These are phyloP conservation scores for Eptesicus fuscus DNA, from an alignment of 2,113 vertebrate species.

Conservation along the genomic window DNA sequence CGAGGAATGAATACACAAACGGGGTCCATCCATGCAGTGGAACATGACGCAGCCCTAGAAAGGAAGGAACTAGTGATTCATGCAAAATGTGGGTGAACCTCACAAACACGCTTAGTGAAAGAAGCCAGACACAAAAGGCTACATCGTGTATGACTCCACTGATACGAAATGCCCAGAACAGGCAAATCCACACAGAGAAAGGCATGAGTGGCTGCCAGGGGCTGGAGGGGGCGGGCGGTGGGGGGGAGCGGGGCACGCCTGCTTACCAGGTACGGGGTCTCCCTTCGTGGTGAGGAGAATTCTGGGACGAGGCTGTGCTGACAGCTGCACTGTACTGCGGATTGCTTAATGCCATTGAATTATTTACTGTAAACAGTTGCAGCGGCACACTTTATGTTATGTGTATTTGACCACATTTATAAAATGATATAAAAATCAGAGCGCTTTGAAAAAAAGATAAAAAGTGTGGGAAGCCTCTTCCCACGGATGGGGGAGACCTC, in stretches of 20 bases:
- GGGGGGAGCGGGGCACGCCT: not conserved
- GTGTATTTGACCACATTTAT: not conserved
- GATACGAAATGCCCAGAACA: not conserved
- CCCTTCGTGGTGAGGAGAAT: not conserved
- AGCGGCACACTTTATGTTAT: not conserved
- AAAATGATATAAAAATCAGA: not conserved
- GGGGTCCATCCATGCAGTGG: not conserved
- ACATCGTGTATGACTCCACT: not conserved
- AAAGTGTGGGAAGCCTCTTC: not conserved
- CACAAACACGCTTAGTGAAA: not conserved
- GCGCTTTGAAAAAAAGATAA: not conserved
- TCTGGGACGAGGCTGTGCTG: not conserved
- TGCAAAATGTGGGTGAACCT: not conserved
- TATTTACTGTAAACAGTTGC: too few relatives aligned
- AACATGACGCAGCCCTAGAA: not conserved
- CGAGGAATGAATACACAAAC: not conserved
- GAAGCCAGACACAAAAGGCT: not conserved
- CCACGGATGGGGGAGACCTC: rapidly evolving
- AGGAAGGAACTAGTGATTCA: not conserved
- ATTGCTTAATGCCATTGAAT: not conserved
- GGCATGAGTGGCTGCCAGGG: not conserved
- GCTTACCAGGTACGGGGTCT: not conserved
- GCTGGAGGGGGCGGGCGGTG: not conserved
- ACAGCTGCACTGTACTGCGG: not conserved
- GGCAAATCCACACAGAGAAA: not conserved